A percentile compares a stretch with the other conserved stretches of the same genome.
phyloP scores from a whole-genome alignment of 2,113 vertebrate species.

The Danionella cerebrum region DNA sequence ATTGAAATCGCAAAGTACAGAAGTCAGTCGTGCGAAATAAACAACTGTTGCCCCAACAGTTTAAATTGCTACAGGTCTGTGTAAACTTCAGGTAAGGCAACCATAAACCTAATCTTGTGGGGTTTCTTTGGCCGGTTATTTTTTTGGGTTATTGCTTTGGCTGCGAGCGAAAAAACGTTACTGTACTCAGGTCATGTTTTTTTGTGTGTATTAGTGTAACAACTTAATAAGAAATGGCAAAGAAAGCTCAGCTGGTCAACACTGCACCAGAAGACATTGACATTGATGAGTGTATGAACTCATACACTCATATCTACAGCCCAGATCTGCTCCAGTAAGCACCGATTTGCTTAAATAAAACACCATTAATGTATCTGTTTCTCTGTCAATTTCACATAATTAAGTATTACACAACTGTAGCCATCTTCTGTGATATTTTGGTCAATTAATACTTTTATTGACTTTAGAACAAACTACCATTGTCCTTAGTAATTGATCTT shows the following conservation, averaged over 20 bases:
- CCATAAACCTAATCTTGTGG: too few species aligned
- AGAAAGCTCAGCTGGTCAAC: conserved; percentile 26
- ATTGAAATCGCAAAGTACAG: background rate
- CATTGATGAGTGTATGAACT: conserved; percentile 76
- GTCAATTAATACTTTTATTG: too few species aligned
- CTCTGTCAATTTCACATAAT: too few species aligned
- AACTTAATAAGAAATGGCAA: too few species aligned
- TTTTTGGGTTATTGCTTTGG: too few species aligned
- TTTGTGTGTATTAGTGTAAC: background rate
- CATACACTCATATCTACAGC: conserved; percentile 79
- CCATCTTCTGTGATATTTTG: too few species aligned
- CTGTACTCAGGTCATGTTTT: background rate
- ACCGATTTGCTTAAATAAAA: background rate
- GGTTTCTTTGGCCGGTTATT: too few species aligned
- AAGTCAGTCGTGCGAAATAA: background rate
- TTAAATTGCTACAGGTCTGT: background rate
- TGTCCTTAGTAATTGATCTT: too few species aligned
- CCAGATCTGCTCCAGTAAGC: conserved; percentile 81
- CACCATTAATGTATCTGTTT: too few species aligned
- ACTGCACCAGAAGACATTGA: conserved; percentile 68
- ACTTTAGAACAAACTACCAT: too few species aligned
- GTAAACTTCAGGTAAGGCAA: background rate
- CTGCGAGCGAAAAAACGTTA: too few species aligned
- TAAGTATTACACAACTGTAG: too few species aligned
- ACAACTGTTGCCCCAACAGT: background rate